These are phyloP conservation scores for Hydrotaea diabolus DNA, from an alignment of 2,888 invertebrate genomes.

Conservation along the genomic window DNA sequence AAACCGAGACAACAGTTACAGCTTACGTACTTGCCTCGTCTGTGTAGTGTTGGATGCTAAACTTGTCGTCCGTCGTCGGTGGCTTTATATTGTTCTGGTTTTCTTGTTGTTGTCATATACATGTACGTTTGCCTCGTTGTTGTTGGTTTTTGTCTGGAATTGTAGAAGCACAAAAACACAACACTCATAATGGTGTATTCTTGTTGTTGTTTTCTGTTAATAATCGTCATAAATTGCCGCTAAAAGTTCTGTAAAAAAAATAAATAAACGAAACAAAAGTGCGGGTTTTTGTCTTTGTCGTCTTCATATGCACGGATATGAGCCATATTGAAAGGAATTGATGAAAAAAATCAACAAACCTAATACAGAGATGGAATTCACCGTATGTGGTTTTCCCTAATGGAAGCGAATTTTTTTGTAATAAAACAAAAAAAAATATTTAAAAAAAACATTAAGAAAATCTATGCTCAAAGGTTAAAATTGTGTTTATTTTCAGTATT, in stretches of 20 bases:
- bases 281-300: background rate
- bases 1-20: background rate
- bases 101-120: background rate
- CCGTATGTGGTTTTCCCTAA: no score
- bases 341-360: no score
- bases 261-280: background rate
- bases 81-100: background rate
- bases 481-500: no score
- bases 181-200: background rate
- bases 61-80: background rate
- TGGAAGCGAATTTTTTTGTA: no score
- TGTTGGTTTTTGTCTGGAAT: background rate
- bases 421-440: no score
- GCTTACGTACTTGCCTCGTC: background rate
- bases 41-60: background rate
- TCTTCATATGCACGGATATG: background rate
- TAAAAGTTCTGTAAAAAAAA: background rate
- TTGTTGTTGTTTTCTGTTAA: background rate
- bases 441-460: no score
- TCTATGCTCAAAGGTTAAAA: no score
- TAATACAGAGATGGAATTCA: no score
- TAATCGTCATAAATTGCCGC: conserved; percentile 3
- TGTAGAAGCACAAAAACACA: background rate
- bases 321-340: no score
- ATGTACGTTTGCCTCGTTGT: background rate